Conservation (phyloP, 2,888 invertebrate species). For the Drosophila ezoana region DNA sequence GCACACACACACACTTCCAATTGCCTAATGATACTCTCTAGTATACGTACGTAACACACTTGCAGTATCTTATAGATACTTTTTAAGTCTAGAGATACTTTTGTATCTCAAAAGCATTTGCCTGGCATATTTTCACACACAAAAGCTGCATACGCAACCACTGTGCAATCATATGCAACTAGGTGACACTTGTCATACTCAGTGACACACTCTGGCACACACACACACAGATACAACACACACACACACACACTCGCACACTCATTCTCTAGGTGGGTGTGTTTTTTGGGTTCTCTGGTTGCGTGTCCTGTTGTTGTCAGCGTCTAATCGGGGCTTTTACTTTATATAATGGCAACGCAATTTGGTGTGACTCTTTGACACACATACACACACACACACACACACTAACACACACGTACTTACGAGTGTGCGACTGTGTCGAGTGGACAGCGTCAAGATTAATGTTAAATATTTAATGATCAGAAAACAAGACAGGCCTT, state of each 20-base stretch:
- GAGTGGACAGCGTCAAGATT: constrained; percentile 52
- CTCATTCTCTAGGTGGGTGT: constrained; percentile 49
- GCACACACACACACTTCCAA: no score
- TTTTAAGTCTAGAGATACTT: background rate
- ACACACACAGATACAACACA: constrained; percentile 33
- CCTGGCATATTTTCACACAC: background rate
- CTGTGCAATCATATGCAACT: constrained; percentile 54
- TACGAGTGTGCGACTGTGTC: constrained; percentile 15
- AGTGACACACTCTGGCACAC: constrained; percentile 26
- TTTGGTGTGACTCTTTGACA: constrained; percentile 69
- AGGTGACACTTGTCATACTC: constrained; percentile 68
- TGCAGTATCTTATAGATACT: no score
- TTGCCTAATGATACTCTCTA: no score
- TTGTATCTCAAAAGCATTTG: background rate
- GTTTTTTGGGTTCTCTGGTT: constrained; percentile 46
- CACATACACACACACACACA: constrained; percentile 45
- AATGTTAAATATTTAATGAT: constrained; percentile 61
- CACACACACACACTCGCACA: background rate
- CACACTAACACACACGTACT: background rate
- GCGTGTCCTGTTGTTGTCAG: constrained; percentile 51
- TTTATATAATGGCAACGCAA: constrained; percentile 67
- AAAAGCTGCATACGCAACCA: constrained; percentile 23
- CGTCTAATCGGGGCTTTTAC: constrained; percentile 71
- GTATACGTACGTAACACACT: no score
- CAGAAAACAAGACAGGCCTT: constrained; percentile 13